Conservation (phyloP, 2,797 vertebrate genomes). For the Tragopan temminckii region DNA sequence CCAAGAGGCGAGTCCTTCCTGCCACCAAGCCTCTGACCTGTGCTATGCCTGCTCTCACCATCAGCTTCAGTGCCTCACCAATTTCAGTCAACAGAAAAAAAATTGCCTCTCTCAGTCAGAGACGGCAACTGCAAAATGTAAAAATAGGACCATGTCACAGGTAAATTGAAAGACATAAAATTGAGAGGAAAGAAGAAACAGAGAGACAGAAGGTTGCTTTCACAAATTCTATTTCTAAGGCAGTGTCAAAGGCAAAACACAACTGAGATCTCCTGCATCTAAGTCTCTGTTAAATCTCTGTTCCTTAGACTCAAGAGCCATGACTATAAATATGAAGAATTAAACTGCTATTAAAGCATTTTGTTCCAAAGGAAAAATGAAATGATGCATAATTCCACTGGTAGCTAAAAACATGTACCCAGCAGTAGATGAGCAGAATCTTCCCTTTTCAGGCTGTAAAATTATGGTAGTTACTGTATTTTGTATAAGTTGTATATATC, state of each 20-base stretch:
- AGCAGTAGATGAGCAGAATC: neutral
- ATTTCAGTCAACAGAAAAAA: neutral
- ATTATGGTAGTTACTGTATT: neutral
- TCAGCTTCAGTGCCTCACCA: neutral
- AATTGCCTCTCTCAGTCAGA: neutral
- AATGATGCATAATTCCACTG: neutral
- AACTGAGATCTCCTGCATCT: fast-evolving
- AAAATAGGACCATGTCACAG: neutral
- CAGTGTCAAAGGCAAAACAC: neutral
- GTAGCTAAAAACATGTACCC: neutral
- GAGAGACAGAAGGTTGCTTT: neutral
- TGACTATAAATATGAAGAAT: neutral
- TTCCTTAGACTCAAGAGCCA: neutral
- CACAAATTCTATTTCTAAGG: neutral
- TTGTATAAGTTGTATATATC: neutral
- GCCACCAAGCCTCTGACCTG: neutral
- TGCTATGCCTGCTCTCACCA: fast-evolving
- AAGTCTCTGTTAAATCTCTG: neutral
- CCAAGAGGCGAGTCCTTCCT: neutral
- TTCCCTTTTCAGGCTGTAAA: neutral
- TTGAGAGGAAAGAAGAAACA: neutral
- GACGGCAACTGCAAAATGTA: neutral
- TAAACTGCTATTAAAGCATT: neutral
- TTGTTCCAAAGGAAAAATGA: neutral
- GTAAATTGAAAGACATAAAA: neutral